Conservation (phyloP, 2,797 vertebrate species). For the Pipistrellus kuhlii region DNA sequence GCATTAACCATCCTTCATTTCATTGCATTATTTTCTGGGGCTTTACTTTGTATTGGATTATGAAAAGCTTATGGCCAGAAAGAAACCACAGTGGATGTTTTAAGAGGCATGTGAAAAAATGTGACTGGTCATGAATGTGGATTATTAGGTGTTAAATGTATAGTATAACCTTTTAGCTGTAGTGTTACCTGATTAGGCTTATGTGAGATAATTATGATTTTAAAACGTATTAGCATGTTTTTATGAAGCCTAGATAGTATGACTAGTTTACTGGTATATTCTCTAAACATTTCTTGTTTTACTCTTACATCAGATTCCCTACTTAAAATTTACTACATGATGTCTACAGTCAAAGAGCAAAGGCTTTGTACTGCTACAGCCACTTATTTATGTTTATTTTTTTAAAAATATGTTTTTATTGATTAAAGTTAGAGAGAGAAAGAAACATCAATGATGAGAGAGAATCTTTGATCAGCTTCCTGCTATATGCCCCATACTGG, state of each 20-base stretch:
- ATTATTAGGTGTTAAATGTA: constrained; percentile 39
- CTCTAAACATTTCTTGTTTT: constrained; percentile 54
- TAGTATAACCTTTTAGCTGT: not conserved
- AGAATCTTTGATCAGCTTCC: too few species aligned
- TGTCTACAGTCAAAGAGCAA: constrained; percentile 34
- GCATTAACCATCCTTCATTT: not conserved
- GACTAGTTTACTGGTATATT: constrained; percentile 51
- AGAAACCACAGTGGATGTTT: constrained; percentile 46
- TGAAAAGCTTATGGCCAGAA: constrained; percentile 37
- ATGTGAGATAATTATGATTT: constrained; percentile 23
- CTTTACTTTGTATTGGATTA: constrained; percentile 19
- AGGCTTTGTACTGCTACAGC: not conserved
- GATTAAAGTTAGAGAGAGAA: too few species aligned
- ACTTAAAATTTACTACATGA: constrained; percentile 58
- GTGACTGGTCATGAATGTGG: not conserved
- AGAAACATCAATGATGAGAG: too few species aligned
- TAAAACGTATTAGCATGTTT: constrained; percentile 32
- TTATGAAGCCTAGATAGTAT: constrained; percentile 27
- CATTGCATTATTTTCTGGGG: constrained; percentile 60
- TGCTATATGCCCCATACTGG: too few species aligned
- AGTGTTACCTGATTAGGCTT: not conserved
- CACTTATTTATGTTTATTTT: not conserved
- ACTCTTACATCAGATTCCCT: constrained; percentile 57
- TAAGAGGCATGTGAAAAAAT: constrained; percentile 40
- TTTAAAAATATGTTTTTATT: too few species aligned